These are phyloP conservation scores for Caracal caracal DNA, from an alignment of 2,113 vertebrate species.

Conservation along the genomic window DNA sequence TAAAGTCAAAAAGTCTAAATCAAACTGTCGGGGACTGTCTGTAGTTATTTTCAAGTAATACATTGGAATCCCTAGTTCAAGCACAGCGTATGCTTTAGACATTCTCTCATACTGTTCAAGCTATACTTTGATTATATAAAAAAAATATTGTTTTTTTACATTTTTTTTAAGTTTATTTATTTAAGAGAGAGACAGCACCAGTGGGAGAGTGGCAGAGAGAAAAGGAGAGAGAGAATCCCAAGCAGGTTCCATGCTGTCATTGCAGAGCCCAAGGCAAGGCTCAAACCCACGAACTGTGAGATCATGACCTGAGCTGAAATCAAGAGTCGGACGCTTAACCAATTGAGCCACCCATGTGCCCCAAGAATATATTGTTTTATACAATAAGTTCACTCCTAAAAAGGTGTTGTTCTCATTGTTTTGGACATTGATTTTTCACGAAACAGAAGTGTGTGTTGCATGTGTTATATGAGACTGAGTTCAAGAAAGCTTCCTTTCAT, in stretches of 20 bases:
- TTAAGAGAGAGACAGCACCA: no score
- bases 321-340: no score
- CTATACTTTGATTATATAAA: background rate
- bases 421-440: background rate
- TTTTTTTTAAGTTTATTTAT: no score
- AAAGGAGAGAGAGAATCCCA: no score
- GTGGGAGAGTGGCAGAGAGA: no score
- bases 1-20: background rate
- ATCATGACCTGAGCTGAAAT: no score
- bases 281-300: no score
- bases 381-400: background rate
- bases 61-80: background rate
- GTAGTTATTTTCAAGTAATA: background rate
- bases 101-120: background rate
- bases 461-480: background rate
- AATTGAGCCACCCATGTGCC: no score
- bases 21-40: rapidly evolving
- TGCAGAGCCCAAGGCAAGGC: no score
- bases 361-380: background rate
- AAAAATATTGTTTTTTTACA: no score
- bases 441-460: background rate
- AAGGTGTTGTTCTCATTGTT: background rate
- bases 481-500: background rate
- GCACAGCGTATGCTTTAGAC: background rate
- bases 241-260: no score